Evolutionary conservation across 2,797 vertebrate genomes (phyloP).

Genomic region (Clamator glandarius): DNA sequence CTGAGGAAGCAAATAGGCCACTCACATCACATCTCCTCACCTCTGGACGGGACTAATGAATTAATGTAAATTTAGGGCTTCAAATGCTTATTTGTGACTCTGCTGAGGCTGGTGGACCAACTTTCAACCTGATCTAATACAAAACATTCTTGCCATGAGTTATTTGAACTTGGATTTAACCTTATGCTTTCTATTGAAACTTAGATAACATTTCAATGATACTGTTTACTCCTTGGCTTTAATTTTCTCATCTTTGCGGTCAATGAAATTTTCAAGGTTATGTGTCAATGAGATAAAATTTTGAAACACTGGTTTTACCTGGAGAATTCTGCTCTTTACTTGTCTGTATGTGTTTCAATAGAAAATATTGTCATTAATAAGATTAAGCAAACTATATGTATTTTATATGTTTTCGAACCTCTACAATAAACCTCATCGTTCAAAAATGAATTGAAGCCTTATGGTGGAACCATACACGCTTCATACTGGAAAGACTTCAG

Average conservation of each 20-base stretch:
- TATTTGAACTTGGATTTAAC: background rate
- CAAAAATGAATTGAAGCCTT: background rate
- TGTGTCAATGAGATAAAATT: background rate
- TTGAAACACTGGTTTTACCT: background rate
- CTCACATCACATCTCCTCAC: background rate
- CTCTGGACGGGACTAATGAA: background rate
- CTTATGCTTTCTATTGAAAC: background rate
- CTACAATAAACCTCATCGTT: background rate
- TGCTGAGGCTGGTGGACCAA: background rate
- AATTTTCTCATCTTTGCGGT: background rate
- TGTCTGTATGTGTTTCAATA: background rate
- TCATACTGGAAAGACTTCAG: background rate
- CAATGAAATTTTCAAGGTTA: background rate
- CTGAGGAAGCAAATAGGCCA: background rate
- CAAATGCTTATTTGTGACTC: background rate
- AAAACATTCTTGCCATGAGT: background rate
- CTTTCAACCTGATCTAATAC: background rate
- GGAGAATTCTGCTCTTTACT: background rate
- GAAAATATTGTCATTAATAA: background rate
- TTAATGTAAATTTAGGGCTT: background rate
- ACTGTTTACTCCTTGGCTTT: background rate
- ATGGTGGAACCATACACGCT: background rate
- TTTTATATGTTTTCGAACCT: background rate
- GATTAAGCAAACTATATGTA: background rate
- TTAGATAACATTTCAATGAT: background rate